Percentiles rank a stretch among this genome's conserved stretches.
phyloP scores from a whole-genome alignment of 2,797 vertebrate species.

The Cossypha polioptera region DNA sequence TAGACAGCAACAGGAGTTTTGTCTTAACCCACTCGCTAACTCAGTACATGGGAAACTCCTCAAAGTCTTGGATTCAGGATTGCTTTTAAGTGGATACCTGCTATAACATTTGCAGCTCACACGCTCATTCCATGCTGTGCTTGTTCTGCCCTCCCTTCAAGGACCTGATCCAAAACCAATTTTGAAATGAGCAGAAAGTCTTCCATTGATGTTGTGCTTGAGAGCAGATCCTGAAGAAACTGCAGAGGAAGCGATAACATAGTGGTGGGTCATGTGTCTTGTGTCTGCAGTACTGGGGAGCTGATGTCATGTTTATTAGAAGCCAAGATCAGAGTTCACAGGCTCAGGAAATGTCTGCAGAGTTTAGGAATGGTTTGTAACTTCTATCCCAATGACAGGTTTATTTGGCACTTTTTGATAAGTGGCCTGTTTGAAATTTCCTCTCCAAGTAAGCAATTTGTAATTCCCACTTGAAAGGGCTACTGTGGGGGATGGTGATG shows the following conservation, averaged over 20 bases:
- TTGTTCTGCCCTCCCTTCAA: constrained; percentile 9
- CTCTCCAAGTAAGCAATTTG: constrained; percentile 74
- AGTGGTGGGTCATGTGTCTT: constrained; percentile 58
- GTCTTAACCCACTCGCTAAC: neutral
- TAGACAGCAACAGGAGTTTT: neutral
- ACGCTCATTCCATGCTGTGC: neutral
- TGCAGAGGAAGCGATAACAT: constrained; percentile 38
- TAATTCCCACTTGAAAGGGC: constrained; percentile 75
- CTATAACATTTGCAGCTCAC: constrained; percentile 4
- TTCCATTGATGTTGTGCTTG: constrained; percentile 29
- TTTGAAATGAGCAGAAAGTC: constrained; percentile 14
- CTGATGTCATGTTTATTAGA: constrained; percentile 70
- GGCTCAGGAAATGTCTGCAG: constrained; percentile 72
- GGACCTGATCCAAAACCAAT: constrained; percentile 34
- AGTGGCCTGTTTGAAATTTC: constrained; percentile 75
- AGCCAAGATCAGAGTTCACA: constrained; percentile 71
- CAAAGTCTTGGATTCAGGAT: neutral
- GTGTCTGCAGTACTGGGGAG: constrained; percentile 55
- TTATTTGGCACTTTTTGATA: constrained; percentile 77
- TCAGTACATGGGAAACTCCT: constrained; percentile 23
- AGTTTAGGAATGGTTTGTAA: constrained; percentile 68
- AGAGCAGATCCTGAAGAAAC: constrained; percentile 33
- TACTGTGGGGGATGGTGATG: constrained; percentile 66
- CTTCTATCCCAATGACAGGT: constrained; percentile 72
- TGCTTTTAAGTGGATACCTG: constrained; percentile 13